phyloP scores from a whole-genome alignment of 2,113 vertebrate genomes.

The Zeus faber region DNA sequence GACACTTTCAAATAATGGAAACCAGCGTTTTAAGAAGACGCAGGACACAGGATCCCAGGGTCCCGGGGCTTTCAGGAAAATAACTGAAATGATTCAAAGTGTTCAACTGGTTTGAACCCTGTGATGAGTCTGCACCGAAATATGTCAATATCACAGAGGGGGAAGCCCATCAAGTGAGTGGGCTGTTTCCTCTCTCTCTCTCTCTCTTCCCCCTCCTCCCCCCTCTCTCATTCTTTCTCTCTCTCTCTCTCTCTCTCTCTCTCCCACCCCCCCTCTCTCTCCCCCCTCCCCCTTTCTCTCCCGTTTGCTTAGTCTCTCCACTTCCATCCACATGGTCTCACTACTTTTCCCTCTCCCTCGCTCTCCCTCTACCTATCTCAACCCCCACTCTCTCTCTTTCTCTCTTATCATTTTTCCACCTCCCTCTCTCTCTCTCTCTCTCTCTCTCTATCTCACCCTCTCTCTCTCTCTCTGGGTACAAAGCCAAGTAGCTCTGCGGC shows the following conservation, averaged over 20 bases:
- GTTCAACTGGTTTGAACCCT: too few relatives aligned
- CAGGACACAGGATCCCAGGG: too few relatives aligned
- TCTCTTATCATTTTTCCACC: neutral
- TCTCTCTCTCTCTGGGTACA: neutral
- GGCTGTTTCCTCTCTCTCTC: slow-evolving; percentile 14
- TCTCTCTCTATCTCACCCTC: slow-evolving; percentile 2
- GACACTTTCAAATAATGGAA: too few relatives aligned
- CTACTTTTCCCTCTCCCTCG: slow-evolving; percentile 9
- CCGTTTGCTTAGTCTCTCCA: neutral
- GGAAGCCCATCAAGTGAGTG: slow-evolving; percentile 27
- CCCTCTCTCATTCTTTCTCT: neutral
- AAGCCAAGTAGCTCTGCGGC: slow-evolving; percentile 50
- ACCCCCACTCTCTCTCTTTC: neutral
- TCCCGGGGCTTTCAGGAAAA: too few relatives aligned
- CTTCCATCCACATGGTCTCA: neutral
- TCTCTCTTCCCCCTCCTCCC: neutral
- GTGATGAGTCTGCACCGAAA: slow-evolving; percentile 1
- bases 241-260: neutral
- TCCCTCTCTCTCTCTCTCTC: neutral
- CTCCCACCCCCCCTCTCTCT: neutral
- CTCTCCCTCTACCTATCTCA: neutral
- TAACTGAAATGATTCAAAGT: too few relatives aligned
- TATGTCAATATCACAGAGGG: slow-evolving; percentile 12
- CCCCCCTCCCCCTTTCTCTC: neutral
- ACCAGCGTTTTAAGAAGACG: too few relatives aligned